Percentiles rank a stretch among this genome's conserved stretches.
Conservation (phyloP, 2,797 vertebrate genomes). For the Alfaro cultratus region DNA sequence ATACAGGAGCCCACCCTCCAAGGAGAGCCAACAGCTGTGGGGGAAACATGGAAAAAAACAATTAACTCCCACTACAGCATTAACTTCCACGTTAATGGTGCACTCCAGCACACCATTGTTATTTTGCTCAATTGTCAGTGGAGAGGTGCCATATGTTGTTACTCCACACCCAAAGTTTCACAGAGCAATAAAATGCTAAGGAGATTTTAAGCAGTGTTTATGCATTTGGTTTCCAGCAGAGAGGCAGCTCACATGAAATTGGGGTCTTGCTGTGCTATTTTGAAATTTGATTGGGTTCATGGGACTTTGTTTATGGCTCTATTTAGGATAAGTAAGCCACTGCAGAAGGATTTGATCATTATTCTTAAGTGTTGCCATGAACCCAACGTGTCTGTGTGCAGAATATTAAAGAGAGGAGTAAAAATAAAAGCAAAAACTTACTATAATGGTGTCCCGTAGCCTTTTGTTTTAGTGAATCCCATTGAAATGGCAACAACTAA, state of each 20-base stretch:
- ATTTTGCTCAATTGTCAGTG: slow-evolving; percentile 62
- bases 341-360: slow-evolving; percentile 51
- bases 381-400: slow-evolving; percentile 14
- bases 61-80: slow-evolving; percentile 81
- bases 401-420: slow-evolving; percentile 22
- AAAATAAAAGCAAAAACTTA: slow-evolving; percentile 80
- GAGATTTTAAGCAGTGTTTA: slow-evolving; percentile 81
- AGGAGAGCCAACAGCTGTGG: slow-evolving; percentile 98
- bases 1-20: slow-evolving; percentile 98
- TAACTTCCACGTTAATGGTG: slow-evolving; percentile 80
- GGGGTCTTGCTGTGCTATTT: slow-evolving; percentile 69
- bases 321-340: slow-evolving; percentile 60
- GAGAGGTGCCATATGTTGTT: slow-evolving; percentile 65
- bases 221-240: slow-evolving; percentile 68
- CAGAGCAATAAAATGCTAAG: slow-evolving; percentile 68
- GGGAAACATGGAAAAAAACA: slow-evolving; percentile 64
- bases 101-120: slow-evolving; percentile 61
- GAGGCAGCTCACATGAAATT: slow-evolving; percentile 73
- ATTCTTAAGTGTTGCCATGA: slow-evolving; percentile 38
- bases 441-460: slow-evolving; percentile 97
- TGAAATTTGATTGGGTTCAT: slow-evolving; percentile 69
- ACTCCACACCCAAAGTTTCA: slow-evolving; percentile 70
- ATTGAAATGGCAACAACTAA: slow-evolving; percentile 98
- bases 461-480: slow-evolving; percentile 99
- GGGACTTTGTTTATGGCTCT: slow-evolving; percentile 67